A percentile compares a stretch with the other conserved stretches of the same genome.
Evolutionary conservation across 2,113 vertebrate species (phyloP).

Genomic region (Penelope pileata): DNA sequence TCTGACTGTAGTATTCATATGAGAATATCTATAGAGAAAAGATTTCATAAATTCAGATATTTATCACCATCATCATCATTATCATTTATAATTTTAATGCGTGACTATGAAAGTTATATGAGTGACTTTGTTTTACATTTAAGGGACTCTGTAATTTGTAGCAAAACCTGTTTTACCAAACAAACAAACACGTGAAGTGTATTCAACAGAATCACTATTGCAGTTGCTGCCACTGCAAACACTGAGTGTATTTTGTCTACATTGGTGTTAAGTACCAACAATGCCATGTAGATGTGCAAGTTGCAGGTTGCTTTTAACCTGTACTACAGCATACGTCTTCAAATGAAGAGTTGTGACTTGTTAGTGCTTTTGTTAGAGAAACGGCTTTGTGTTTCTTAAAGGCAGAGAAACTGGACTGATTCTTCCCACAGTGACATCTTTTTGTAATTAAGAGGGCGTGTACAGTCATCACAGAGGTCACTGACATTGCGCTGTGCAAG

Average conservation of each 20-base stretch:
- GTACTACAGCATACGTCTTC: neutral
- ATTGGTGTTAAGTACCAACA: neutral
- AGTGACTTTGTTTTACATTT: neutral
- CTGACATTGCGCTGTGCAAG: neutral
- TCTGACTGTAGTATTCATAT: neutral
- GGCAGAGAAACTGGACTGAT: neutral
- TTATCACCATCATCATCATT: neutral
- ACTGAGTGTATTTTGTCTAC: neutral
- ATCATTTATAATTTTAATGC: neutral
- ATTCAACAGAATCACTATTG: neutral
- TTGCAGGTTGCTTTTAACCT: neutral
- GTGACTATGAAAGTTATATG: neutral
- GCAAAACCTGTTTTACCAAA: neutral
- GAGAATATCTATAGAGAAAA: constrained; percentile 9
- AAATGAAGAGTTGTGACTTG: neutral
- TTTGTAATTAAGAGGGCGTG: neutral
- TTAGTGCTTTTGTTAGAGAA: neutral
- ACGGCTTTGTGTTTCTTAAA: neutral
- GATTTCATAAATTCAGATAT: neutral
- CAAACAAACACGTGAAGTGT: accelerated
- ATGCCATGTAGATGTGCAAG: neutral
- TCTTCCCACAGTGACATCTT: neutral
- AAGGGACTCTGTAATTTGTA: neutral
- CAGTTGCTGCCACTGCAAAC: neutral
- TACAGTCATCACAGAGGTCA: constrained; percentile 8